Evolutionary conservation across 2,113 vertebrate species (phyloP).

Genomic region (Aptenodytes forsteri): DNA sequence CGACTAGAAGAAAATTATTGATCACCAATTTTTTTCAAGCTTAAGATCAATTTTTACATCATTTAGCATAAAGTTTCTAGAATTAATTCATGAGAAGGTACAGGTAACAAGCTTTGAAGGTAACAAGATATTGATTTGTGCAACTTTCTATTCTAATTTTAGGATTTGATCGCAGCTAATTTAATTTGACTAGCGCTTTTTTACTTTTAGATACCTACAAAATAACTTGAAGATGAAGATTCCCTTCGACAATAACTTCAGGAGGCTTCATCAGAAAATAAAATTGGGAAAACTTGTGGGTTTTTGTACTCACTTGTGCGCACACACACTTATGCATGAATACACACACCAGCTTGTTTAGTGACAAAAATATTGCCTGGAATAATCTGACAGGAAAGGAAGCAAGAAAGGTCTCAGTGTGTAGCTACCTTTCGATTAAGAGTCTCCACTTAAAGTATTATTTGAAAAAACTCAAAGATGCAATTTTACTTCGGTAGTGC

Average conservation of each 20-base stretch:
- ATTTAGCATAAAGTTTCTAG: slow-evolving; percentile 67
- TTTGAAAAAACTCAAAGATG: background rate
- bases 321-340: background rate
- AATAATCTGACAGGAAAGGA: background rate
- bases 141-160: slow-evolving; percentile 67
- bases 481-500: background rate
- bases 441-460: background rate
- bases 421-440: background rate
- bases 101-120: slow-evolving; percentile 69
- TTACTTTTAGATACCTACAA: background rate
- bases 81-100: slow-evolving; percentile 61
- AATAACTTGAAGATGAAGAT: slow-evolving; percentile 19
- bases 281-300: background rate
- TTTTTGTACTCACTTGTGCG: background rate
- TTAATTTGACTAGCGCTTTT: slow-evolving; percentile 67
- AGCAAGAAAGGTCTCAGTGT: background rate
- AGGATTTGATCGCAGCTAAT: slow-evolving; percentile 63
- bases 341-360: background rate
- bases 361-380: background rate
- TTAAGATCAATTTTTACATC: slow-evolving; percentile 70
- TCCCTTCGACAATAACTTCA: background rate
- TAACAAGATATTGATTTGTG: slow-evolving; percentile 71
- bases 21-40: slow-evolving; percentile 64
- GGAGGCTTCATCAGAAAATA: background rate
- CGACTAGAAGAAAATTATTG: slow-evolving; percentile 72